phyloP scores from a whole-genome alignment of 1,140 invertebrate species.

The Drosophila teissieri region DNA sequence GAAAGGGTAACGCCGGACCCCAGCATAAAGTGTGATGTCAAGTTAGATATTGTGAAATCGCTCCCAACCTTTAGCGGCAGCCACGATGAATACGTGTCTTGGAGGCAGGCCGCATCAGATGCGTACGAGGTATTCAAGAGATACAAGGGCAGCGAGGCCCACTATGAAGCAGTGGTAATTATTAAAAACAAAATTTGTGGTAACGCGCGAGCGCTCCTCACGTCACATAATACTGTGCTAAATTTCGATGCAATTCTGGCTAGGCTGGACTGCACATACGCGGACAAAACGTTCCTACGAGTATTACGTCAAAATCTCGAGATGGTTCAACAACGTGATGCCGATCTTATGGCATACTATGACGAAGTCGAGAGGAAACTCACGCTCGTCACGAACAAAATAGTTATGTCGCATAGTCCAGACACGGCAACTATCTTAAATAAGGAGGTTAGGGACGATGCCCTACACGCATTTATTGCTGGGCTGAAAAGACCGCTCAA shows the following conservation, averaged over 20 bases:
- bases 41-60: background rate
- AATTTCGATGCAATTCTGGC: slow-evolving; percentile 14
- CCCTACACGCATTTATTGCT: too few species aligned
- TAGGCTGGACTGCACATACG: slow-evolving; percentile 16
- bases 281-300: slow-evolving; percentile 8
- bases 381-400: slow-evolving; percentile 5
- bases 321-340: slow-evolving; percentile 7
- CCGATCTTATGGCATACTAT: slow-evolving; percentile 4
- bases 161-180: slow-evolving; percentile 2
- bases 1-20: background rate
- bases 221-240: background rate
- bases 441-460: too few species aligned
- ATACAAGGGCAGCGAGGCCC: background rate
- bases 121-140: slow-evolving; percentile 1
- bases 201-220: background rate
- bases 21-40: slow-evolving; percentile 3
- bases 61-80: background rate
- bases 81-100: background rate
- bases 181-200: slow-evolving; percentile 6
- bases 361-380: slow-evolving; percentile 10
- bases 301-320: slow-evolving; percentile 1
- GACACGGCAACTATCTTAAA: slow-evolving; percentile 1
- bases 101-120: too few species aligned
- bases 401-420: slow-evolving; percentile 7
- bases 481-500: too few species aligned